Conservation (phyloP, 2,113 vertebrate species). For the Lepidothrix coronata region DNA sequence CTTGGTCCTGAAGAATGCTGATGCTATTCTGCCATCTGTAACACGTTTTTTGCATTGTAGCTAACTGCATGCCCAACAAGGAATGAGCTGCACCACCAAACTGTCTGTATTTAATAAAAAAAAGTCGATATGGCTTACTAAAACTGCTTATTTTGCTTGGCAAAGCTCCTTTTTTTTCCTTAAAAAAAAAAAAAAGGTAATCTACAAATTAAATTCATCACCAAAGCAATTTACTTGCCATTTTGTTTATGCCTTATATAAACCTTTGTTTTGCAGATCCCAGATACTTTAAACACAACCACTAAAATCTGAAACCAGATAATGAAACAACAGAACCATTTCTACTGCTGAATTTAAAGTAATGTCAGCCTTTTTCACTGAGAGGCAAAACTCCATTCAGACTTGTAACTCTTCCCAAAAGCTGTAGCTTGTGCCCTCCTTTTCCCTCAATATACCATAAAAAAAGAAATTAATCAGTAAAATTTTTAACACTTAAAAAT, state of each 20-base stretch:
- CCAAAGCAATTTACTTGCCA: conserved; percentile 38
- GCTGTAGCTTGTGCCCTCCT: background rate
- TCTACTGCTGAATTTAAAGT: background rate
- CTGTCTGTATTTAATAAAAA: conserved; percentile 53
- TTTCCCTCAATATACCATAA: background rate
- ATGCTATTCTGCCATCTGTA: background rate
- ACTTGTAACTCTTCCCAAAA: background rate
- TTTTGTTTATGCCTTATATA: conserved; percentile 52
- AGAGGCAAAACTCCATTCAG: background rate
- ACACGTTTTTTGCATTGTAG: background rate
- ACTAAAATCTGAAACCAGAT: conserved; percentile 22
- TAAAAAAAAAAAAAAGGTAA: background rate
- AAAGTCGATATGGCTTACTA: background rate
- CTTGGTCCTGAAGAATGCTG: background rate
- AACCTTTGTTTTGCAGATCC: conserved; percentile 54
- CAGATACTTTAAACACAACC: conserved; percentile 13
- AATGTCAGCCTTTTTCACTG: background rate
- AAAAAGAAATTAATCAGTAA: background rate
- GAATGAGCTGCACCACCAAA: conserved; percentile 15
- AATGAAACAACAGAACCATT: background rate
- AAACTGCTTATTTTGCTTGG: conserved; percentile 39
- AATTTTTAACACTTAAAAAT: background rate
- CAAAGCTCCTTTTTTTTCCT: background rate
- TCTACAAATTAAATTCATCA: conserved; percentile 34
- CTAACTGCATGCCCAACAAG: background rate